Evolutionary conservation across 2,888 invertebrate genomes (phyloP).

Genomic region (Antitype chi): DNA sequence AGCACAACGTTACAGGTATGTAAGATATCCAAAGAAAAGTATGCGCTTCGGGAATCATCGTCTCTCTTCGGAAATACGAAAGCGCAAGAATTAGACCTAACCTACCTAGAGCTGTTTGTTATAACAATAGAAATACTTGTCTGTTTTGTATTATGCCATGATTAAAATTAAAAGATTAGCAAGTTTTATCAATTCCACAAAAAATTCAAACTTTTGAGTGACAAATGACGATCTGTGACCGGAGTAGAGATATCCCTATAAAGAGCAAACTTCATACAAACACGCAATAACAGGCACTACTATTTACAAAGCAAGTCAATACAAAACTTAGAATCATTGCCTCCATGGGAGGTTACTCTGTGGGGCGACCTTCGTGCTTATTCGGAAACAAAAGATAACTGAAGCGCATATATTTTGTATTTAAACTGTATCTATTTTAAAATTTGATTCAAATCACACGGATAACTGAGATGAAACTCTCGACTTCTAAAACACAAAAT

Average conservation of each 20-base stretch:
- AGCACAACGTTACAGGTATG: conserved; percentile 89
- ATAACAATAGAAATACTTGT: not conserved
- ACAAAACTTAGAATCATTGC: not conserved
- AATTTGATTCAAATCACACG: not conserved
- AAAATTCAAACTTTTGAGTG: not conserved
- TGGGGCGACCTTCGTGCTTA: not conserved
- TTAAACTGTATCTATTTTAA: not conserved
- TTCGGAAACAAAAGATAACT: no score
- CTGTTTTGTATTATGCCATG: not conserved
- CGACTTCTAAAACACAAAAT: conserved; percentile 24
- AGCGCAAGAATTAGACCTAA: no score
- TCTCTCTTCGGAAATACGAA: not conserved
- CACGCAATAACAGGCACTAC: no score
- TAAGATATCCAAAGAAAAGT: not conserved
- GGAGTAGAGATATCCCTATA: no score
- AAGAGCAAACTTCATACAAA: no score
- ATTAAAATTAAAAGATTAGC: not conserved
- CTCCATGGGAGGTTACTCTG: not conserved
- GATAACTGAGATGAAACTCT: not conserved
- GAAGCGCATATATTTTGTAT: not conserved
- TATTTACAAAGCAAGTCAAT: not conserved
- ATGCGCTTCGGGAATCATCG: not conserved
- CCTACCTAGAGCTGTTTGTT: no score
- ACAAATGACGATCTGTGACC: not conserved
- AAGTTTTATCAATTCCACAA: not conserved